Evolutionary conservation across 2,888 invertebrate species (phyloP), one percentile per base, ranked within the genome.

Genomic region (Rutpela maculata): DNA sequence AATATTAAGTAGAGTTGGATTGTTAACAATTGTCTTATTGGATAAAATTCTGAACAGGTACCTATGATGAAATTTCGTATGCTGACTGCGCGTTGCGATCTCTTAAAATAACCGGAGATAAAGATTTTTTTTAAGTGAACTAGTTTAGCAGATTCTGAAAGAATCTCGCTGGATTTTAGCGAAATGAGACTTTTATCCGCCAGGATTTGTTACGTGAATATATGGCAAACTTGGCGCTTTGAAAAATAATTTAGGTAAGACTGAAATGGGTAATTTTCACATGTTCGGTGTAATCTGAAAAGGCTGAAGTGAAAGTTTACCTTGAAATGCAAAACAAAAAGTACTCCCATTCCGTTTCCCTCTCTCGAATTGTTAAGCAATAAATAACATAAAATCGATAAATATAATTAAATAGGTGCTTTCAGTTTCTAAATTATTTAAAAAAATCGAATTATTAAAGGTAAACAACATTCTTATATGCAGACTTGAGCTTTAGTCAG

Each of bases 391-490:
- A 17, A 65, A 65, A 38, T 65, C 38, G n/a, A 17, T 43, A 50
- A 50, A 17, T 50, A n/a, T n/a, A 15, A 50, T 50, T 50, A 60
- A 22, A 15, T 60, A 60, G 18, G 38, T 12, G 59, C 18, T 31
- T 70, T 70, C 22, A 59, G 56, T 69, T 69, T 57, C 26, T 31
- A 31, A 35, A 26, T 69, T 59, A 60, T 62, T 60, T 1, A 65
- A 38, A 19, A 70, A 70, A 70, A 60, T 70, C 59, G 15, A 50
- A 59, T 70, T 65, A 75, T 75, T 75, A 79, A 77, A 74, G 76
- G 79, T 76, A 79, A 79, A 77, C 76, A 75, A 65, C 79, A 75
- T 76, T 76, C 72, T 76, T 73, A 69, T 59, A 62, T 70, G 67
- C 73, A 76, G 77, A 75, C 77, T 73, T 68, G 71, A 75, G 79